Base-by-base conservation (phyloP, 2,113 vertebrate genomes). In the Corythornis cristatus region DNA sequence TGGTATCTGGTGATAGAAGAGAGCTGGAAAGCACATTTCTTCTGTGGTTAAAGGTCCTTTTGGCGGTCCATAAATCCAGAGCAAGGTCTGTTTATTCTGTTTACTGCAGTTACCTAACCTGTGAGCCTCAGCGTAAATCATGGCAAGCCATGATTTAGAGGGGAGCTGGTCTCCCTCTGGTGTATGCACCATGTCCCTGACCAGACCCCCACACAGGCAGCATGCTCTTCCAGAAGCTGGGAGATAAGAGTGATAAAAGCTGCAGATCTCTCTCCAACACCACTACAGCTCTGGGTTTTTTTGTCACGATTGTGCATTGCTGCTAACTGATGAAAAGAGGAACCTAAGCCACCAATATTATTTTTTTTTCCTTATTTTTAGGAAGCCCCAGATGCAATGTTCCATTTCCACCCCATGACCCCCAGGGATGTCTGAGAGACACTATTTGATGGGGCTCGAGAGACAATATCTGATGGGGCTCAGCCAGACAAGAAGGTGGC, bases 71-170 rank as follows among this genome's bases (percentile, higher is more conserved):
- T 97, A 98, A 98, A 98, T 98, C 95, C 84, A 54, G 65, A 79
- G 86, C 43, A 76, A 96, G 80, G 94, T 94, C 95, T 96, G 96
- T 97, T 97, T 97, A 96, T 97, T 97, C 97, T 97, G 97, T 97
- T 97, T 98, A 97, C 97, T 96, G 95, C 93, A 97, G 97, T 98
- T 98, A 97, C 97, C 83, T 96, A 97, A 96, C 95, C 96, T 50
- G 61, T 92, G 94, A 95, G 96, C 94, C 95, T 95, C 73, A 8
- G 23, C 54, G 94, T 98, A 98, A 98, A 98, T 98, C 97, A 97
- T 5, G 75, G 87, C 40, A 25, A 72, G 85, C 54, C 2, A 22
- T 97, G 97, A 97, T 98, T 98, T 97, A 97, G 92, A 51, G 94
- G 61, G 88, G 80, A 93, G 85, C 77, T 68, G 80, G 74, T 87